A percentile compares a stretch with the other conserved stretches of the same genome.
These are phyloP conservation scores for Coecobrya sp. DNA, from an alignment of 2,888 invertebrate species.

Conservation along the genomic window DNA sequence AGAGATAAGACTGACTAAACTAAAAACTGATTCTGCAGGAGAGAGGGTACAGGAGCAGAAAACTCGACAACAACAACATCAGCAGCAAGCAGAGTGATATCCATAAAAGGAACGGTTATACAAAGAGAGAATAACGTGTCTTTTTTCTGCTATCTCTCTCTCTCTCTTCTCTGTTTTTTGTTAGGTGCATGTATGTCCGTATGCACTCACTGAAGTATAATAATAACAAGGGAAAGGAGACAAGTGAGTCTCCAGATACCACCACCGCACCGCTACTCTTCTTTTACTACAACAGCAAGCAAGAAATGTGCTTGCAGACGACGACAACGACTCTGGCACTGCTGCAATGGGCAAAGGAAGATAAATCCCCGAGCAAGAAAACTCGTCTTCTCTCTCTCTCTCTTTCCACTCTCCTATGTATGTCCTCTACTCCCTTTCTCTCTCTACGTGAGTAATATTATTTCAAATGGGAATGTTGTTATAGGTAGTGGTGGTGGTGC, in stretches of 20 bases:
- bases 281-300: constrained; percentile 1
- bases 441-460: constrained; percentile 68
- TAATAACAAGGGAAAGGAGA: constrained; percentile 70
- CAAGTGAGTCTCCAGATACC: constrained; percentile 81
- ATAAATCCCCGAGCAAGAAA: constrained; percentile 80
- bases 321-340: constrained; percentile 35
- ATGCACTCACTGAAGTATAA: constrained; percentile 39
- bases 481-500: constrained; percentile 40
- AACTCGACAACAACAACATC: constrained; percentile 38
- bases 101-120: constrained; percentile 68
- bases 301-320: constrained; percentile 28
- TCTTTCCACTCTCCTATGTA: neutral
- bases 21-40: constrained; percentile 58
- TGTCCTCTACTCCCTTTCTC: constrained; percentile 54
- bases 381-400: constrained; percentile 73
- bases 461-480: constrained; percentile 76
- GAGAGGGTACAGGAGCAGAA: constrained; percentile 18
- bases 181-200: constrained; percentile 16
- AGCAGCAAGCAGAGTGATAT: constrained; percentile 33
- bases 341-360: constrained; percentile 68
- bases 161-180: neutral
- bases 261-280: constrained; percentile 55
- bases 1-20: constrained; percentile 66
- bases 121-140: constrained; percentile 35
- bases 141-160: constrained; percentile 31